Conservation (phyloP, 2,113 vertebrate genomes). For the Toxotes jaculatrix region DNA sequence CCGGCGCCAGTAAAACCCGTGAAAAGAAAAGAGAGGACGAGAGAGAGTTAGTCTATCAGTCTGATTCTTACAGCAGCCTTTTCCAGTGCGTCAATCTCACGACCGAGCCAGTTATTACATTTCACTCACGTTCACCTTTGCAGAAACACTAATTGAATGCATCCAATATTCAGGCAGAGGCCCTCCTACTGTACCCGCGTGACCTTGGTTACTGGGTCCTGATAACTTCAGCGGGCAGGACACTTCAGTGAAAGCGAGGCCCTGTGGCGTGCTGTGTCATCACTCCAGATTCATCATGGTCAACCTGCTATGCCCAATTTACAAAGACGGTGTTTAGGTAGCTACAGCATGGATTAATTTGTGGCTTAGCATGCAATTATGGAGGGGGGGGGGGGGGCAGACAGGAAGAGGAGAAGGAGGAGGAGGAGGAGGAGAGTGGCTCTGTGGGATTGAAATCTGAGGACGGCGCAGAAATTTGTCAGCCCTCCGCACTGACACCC, state of each 20-base stretch:
- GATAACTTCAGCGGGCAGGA: conserved; percentile 10
- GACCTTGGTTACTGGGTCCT: conserved; percentile 56
- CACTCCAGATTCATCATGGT: conserved; percentile 47
- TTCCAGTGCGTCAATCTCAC: conserved; percentile 21
- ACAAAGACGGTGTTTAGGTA: conserved; percentile 44
- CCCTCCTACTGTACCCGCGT: conserved; percentile 34
- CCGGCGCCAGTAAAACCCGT: conserved; percentile 81
- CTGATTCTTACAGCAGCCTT: conserved; percentile 34
- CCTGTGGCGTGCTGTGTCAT: conserved; percentile 42
- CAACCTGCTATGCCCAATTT: conserved; percentile 48
- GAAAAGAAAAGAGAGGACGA: conserved; percentile 46
- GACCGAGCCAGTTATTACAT: conserved; percentile 32
- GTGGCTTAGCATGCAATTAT: conserved; percentile 48
- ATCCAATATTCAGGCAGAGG: conserved; percentile 51
- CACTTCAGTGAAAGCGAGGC: background rate
- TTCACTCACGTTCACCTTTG: conserved; percentile 57
- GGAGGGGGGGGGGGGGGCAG: conserved; percentile 13
- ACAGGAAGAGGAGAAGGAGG: background rate
- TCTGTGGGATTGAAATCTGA: conserved; percentile 49
- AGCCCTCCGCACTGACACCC: conserved; percentile 64
- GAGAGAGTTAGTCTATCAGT: conserved; percentile 24
- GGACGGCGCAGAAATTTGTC: conserved; percentile 70
- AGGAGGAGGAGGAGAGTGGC: background rate
- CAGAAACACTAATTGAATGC: conserved; percentile 62
- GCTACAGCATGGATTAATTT: conserved; percentile 57